phyloP scores from a whole-genome alignment of 1,140 invertebrate genomes.

The Brachionus calyciflorus region DNA sequence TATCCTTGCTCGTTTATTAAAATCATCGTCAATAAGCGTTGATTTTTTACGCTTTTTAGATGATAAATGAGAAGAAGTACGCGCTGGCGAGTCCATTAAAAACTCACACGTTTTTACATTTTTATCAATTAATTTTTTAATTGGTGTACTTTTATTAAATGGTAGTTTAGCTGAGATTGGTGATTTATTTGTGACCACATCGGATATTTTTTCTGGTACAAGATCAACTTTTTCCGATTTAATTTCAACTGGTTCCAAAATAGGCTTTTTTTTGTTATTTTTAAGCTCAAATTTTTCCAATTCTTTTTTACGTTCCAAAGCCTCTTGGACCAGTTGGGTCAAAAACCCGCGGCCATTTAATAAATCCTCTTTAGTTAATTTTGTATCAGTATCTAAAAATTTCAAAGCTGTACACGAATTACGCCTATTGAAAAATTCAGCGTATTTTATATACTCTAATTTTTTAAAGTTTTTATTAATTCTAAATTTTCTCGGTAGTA shows the following conservation, averaged over 20 bases:
- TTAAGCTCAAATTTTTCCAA: neutral
- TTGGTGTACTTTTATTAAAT: too few relatives aligned
- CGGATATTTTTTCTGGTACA: too few relatives aligned
- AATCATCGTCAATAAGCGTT: neutral
- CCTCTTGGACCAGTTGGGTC: neutral
- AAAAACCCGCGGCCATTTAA: neutral
- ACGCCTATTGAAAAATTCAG: neutral
- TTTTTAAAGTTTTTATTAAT: neutral
- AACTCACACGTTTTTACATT: too few relatives aligned
- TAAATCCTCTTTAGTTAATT: neutral
- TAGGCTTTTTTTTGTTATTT: neutral
- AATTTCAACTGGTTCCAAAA: too few relatives aligned
- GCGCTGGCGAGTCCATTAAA: neutral
- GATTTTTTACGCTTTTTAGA: neutral
- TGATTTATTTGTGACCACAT: too few relatives aligned
- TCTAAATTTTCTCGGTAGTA: neutral
- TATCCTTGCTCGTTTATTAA: neutral
- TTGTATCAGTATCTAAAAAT: neutral
- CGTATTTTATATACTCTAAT: constrained; percentile 1
- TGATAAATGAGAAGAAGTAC: too few relatives aligned
- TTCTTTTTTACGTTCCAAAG: too few relatives aligned
- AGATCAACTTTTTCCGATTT: too few relatives aligned
- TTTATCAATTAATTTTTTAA: too few relatives aligned
- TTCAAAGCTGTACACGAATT: constrained; percentile 7
- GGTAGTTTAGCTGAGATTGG: too few relatives aligned